A percentile compares a stretch with the other conserved stretches of the same genome.
These are phyloP conservation scores for Diaperis boleti DNA, from an alignment of 2,888 invertebrate species.

Conservation along the genomic window DNA sequence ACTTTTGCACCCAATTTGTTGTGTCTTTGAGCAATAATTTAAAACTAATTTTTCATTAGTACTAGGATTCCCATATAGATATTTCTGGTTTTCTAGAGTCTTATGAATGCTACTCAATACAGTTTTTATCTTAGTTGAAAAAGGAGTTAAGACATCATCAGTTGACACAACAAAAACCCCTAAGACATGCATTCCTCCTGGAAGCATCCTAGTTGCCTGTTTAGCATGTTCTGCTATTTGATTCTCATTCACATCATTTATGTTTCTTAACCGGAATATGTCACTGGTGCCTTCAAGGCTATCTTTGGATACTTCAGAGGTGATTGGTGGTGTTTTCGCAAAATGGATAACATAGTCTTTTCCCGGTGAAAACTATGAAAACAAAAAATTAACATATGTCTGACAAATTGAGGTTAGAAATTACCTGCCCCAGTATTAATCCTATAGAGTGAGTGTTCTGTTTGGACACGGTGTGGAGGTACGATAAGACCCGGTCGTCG, in stretches of 20 bases:
- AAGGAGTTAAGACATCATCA: conserved; percentile 73
- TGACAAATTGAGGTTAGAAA: no score
- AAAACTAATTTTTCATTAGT: conserved; percentile 76
- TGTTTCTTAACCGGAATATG: conserved; percentile 57
- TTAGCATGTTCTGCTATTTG: conserved; percentile 86
- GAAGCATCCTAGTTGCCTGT: conserved; percentile 89
- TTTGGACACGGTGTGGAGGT: conserved; percentile 75
- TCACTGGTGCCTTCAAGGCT: no score
- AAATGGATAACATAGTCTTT: conserved; percentile 85
- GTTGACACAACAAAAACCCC: conserved; percentile 83
- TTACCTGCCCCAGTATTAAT: conserved; percentile 84
- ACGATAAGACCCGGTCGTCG: conserved; percentile 76
- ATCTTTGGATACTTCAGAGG: conserved; percentile 65
- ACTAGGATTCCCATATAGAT: conserved; percentile 72
- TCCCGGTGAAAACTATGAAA: conserved; percentile 70
- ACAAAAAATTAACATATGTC: conserved; percentile 48
- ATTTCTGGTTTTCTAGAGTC: conserved; percentile 69
- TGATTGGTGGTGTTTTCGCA: conserved; percentile 80
- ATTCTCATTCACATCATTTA: conserved; percentile 73
- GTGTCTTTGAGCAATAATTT: conserved; percentile 69
- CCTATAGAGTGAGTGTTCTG: conserved; percentile 77
- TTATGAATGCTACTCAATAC: conserved; percentile 72
- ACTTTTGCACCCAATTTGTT: conserved; percentile 74
- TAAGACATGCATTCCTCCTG: conserved; percentile 89
- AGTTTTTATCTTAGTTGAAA: conserved; percentile 71